Base-by-base conservation (phyloP, 2,888 invertebrate genomes). In the Megaustenia siamemsis region DNA sequence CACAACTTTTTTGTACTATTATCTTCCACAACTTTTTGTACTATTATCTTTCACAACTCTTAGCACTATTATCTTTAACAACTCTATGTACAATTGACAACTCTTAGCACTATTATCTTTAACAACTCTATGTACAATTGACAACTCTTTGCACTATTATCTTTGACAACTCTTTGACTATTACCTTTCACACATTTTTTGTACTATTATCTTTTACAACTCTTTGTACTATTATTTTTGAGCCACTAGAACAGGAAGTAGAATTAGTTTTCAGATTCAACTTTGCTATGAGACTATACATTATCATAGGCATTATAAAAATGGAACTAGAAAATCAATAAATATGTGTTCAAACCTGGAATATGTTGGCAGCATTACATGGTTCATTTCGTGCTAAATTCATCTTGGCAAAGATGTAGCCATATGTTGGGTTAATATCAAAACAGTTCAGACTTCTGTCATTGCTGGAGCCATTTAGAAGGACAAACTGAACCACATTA, bases 351-450 rank as follows among this genome's bases (percentile, higher is more conserved):
- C 71, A 3, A 60, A 83, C 83, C 68, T 21, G 43, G 60, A 35
- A 83, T 1, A 28, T n/a, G 66, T 66, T 63, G 35, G 28, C 43
- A 24, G 32, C 60, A 73, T 69, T 75, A 68, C 87, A 87, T 21
- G 88, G 88, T 40, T 38, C 6, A 12, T 24, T 28, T 56, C 53
- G 40, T n/a, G n/a, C n/a, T 24, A 88, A 75, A 66, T 83, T 66
- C 4, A 45, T 28, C 56, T 75, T 80, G 49, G 87, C 80, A 80
- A 77, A 88, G 53, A 89, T 87, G 40, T 45, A 73, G 15, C 92
- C 92, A 75, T 86, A 89, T 15, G 85, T 88, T 1, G 89, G 86
- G 83, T 91, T 88, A n/a, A 93, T 89, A 71, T 81, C 82, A 87
- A 93, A 92, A 83, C 89, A 89, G 28, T 83, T 18, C 12, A 75